Percentiles rank a stretch among this genome's conserved stretches.
phyloP scores from a whole-genome alignment of 2,888 invertebrate species.

The Caenorhabditis drosophilae region DNA sequence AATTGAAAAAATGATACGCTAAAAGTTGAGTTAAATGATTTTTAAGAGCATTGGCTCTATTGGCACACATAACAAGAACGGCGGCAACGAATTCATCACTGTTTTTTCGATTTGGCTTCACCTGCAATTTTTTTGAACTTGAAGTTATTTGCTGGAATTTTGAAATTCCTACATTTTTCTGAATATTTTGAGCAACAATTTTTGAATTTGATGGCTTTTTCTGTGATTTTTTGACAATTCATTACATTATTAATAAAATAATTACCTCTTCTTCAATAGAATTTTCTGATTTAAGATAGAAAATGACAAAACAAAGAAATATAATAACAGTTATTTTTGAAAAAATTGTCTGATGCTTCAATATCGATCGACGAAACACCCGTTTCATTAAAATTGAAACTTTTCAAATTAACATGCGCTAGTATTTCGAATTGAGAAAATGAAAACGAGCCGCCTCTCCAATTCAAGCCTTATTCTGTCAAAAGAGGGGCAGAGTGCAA shows the following conservation, averaged over 20 bases:
- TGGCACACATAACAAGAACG: conserved; percentile 63
- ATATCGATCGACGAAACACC: conserved; percentile 24
- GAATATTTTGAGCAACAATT: no score
- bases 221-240: background rate
- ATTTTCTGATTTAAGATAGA: conserved; percentile 21
- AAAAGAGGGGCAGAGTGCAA: no score
- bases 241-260: background rate
- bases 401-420: no score
- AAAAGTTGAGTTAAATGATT: conserved; percentile 62
- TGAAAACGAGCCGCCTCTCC: no score
- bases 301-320: conserved; percentile 22
- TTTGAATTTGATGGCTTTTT: no score
- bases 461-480: no score
- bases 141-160: no score
- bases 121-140: no score
- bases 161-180: background rate
- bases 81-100: conserved; percentile 42
- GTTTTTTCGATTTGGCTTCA: no score
- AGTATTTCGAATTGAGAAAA: no score
- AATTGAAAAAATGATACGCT: conserved; percentile 31
- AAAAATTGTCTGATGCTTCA: conserved; percentile 23
- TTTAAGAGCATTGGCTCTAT: conserved; percentile 53
- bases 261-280: conserved; percentile 14
- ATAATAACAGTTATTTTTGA: conserved; percentile 22
- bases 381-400: conserved; percentile 33